These are phyloP conservation scores for Paramormyrops kingsleyae DNA, from an alignment of 2,113 vertebrate species.

Conservation along the genomic window DNA sequence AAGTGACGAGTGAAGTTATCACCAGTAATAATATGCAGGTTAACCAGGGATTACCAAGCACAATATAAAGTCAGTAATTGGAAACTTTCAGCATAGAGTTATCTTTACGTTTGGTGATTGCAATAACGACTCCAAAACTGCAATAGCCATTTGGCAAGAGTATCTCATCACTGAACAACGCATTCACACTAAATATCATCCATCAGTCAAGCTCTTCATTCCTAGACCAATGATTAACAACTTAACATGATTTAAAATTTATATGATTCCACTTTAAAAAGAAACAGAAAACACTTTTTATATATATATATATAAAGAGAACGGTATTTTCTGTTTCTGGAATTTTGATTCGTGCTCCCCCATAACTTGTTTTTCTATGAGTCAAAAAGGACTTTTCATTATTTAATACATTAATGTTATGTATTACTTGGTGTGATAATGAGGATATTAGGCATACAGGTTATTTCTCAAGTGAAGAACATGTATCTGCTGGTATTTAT, in stretches of 20 bases:
- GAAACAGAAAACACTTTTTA: not conserved
- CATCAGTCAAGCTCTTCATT: not conserved
- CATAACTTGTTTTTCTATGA: not conserved
- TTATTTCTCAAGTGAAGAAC: not conserved
- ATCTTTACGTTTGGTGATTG: not conserved
- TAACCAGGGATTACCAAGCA: not conserved
- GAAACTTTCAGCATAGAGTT: not conserved
- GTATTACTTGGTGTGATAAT: not conserved
- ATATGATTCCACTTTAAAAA: constrained; percentile 1
- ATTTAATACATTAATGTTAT: not conserved
- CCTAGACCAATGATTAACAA: constrained; percentile 4
- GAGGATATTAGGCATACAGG: not conserved
- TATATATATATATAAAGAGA: not conserved
- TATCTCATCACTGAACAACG: not conserved
- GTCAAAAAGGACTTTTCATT: not conserved
- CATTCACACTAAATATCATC: constrained; percentile 1
- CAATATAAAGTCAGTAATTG: not conserved
- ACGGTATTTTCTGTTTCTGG: not conserved
- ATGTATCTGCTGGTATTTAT: not conserved
- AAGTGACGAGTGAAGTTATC: not conserved
- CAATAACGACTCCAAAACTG: not conserved
- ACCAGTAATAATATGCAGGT: not conserved
- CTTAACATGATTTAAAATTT: constrained; percentile 7
- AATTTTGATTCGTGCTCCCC: not conserved
- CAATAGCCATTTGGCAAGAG: not conserved